Conservation (phyloP, 2,113 vertebrate genomes). For the Ctenodactylus gundi region DNA sequence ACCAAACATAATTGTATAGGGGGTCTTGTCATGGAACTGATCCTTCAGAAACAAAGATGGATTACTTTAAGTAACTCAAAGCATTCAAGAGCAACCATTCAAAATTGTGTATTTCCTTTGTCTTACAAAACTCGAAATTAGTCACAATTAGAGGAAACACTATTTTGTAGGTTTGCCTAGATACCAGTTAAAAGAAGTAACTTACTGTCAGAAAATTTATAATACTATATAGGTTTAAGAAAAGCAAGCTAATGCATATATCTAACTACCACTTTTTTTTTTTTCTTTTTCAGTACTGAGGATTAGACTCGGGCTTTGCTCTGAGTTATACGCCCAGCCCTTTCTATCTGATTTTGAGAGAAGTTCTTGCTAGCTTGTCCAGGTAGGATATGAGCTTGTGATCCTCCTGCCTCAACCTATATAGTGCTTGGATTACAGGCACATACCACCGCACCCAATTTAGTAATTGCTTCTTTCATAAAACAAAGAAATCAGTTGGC, state of each 20-base stretch:
- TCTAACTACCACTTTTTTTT: neutral
- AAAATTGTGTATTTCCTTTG: neutral
- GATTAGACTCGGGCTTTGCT: neutral
- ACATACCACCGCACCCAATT: neutral
- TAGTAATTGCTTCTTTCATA: neutral
- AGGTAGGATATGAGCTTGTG: neutral
- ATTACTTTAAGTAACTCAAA: slow-evolving; percentile 40
- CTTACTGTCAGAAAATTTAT: slow-evolving; percentile 1
- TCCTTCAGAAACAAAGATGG: slow-evolving; percentile 85
- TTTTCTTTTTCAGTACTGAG: neutral
- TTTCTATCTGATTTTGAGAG: neutral
- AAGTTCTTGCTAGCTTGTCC: neutral
- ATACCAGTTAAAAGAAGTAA: slow-evolving; percentile 22
- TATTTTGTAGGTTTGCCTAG: neutral
- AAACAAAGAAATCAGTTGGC: neutral
- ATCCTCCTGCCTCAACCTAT: neutral
- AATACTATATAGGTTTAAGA: neutral
- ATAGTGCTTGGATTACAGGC: neutral
- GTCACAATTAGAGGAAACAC: neutral
- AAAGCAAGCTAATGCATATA: neutral
- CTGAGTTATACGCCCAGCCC: neutral
- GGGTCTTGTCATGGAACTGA: slow-evolving; percentile 95
- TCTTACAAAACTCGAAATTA: slow-evolving; percentile 27
- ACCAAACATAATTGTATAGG: slow-evolving; percentile 99
- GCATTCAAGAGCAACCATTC: slow-evolving; percentile 25